phyloP scores from a whole-genome alignment of 2,888 invertebrate genomes.

The Poecilus cupreus region DNA sequence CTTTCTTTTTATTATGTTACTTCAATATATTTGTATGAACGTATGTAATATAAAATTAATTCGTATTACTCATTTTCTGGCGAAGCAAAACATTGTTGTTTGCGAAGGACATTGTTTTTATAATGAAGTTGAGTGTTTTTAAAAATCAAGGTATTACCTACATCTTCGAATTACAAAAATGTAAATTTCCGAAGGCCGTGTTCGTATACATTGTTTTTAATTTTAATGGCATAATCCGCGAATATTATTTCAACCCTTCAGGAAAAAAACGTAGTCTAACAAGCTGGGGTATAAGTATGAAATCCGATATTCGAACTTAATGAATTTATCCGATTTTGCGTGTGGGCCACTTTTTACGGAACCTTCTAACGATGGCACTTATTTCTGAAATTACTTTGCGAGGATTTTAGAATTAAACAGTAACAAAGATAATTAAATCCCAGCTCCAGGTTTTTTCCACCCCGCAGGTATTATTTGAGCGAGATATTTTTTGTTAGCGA shows the following conservation, averaged over 20 bases:
- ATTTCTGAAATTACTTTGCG: conserved; percentile 54
- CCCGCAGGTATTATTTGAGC: conserved; percentile 36
- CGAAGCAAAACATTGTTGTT: conserved; percentile 27
- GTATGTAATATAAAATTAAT: conserved; percentile 10
- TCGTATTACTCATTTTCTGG: background rate
- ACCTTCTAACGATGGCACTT: conserved; percentile 55
- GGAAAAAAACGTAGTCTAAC: conserved; percentile 41
- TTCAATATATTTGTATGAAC: background rate
- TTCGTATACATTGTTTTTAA: conserved; percentile 46
- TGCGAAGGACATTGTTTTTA: conserved; percentile 28
- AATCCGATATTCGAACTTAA: conserved; percentile 46
- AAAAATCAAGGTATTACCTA: conserved; percentile 44
- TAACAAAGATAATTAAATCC: conserved; percentile 54
- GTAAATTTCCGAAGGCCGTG: conserved; percentile 41
- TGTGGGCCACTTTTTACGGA: conserved; percentile 40
- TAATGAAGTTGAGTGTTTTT: conserved; percentile 25
- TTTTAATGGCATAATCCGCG: conserved; percentile 50
- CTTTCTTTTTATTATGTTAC: no score
- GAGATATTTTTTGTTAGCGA: conserved; percentile 12
- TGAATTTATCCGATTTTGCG: conserved; percentile 44
- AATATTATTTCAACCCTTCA: conserved; percentile 50
- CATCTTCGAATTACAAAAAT: conserved; percentile 41
- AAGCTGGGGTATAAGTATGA: conserved; percentile 49
- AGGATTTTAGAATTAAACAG: conserved; percentile 51
- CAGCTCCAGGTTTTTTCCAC: background rate